Evolutionary conservation across 2,113 vertebrate species (phyloP).

Genomic region (Fregetta grallaria): DNA sequence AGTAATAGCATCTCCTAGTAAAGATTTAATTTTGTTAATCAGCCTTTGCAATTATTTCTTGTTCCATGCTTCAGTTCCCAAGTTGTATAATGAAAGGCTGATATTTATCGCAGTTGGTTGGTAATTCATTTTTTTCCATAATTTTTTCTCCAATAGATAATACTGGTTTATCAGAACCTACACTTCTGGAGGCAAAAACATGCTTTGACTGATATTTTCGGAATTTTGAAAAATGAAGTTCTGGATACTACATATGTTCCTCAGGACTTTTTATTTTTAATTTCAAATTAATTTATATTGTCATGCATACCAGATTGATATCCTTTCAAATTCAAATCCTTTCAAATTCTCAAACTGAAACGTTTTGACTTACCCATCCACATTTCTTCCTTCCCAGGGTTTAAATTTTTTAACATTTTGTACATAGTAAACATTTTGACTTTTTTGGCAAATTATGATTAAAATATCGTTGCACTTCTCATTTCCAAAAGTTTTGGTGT

Average conservation of each 20-base stretch:
- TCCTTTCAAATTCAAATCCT: background rate
- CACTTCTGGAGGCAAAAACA: background rate
- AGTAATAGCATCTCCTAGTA: background rate
- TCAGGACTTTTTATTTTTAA: background rate
- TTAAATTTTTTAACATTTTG: background rate
- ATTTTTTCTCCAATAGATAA: background rate
- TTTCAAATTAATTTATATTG: background rate
- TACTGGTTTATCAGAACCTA: background rate
- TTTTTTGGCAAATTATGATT: background rate
- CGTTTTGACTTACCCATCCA: background rate
- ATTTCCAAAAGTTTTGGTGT: background rate
- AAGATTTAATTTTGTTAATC: background rate
- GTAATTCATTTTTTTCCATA: background rate
- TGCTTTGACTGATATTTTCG: background rate
- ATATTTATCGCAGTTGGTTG: background rate
- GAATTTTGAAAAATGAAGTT: background rate
- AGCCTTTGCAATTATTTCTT: background rate
- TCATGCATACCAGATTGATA: background rate
- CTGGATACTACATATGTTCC: background rate
- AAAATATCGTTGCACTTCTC: background rate
- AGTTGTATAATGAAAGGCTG: background rate
- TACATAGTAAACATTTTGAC: background rate
- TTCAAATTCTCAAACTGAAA: background rate
- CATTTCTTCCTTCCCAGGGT: background rate
- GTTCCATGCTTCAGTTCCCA: background rate